Base-by-base conservation (phyloP, 2,888 invertebrate species). In the Pterostichus niger region DNA sequence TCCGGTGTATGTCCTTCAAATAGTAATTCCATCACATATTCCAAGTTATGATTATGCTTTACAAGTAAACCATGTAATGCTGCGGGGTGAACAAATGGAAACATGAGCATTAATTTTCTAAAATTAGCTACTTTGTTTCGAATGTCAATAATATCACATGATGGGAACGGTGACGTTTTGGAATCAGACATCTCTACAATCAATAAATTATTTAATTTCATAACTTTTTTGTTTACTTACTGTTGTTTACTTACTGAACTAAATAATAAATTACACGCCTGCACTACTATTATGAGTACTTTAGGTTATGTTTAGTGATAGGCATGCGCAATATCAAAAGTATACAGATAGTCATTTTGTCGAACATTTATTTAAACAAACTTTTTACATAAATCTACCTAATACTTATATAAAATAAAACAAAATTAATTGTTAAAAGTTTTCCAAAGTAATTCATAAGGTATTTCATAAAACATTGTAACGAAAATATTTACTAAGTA, bases 51-150 rank as follows among this genome's bases (percentile, higher is more conserved):
- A 40, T 81, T 71, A 40, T 17, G 15, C 40, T 52, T 49, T 10
- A 71, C 44, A 17, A 81, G n/a, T 11, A 81, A 24, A 6, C 68
- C 81, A 49, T 81, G 81, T n/a, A 81, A 13, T n/a, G 81, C 71
- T 24, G 81, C 81, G 11, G 81, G 81, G 5, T 81, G 81, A 0
- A 71, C 71, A 35, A 54, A 54, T 1, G 81, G 81, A 56, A 71
- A 71, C 17, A 81, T 33, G 10, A 54, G 4, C 81, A 81, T 81
- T 11, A 81, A 17, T 56, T 71, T 56, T 5, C 56, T 13, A 33
- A 81, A 81, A 71, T 56, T 54, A 1, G 0, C 5, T 6, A 40
- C 54, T 35, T n/a, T 13, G 0, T 59, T 46, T 10, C 81, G 81
- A 56, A 56, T 56, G 13, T 56, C 56, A 6, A 6, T 1, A 13